These are phyloP conservation scores for Diplodus sargus DNA, from an alignment of 2,797 vertebrate genomes.

Conservation along the genomic window DNA sequence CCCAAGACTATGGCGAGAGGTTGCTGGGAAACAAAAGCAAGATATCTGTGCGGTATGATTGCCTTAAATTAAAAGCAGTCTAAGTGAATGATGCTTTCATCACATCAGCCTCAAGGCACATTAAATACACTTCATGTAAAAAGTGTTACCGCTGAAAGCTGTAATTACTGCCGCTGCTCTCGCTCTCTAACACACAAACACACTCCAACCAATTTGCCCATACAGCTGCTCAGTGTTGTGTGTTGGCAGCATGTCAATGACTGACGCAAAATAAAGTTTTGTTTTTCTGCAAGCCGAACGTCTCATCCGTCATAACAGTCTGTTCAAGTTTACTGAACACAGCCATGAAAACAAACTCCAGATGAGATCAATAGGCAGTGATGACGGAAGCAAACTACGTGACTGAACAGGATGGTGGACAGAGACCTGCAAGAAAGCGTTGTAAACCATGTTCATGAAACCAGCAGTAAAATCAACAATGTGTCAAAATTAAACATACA, in stretches of 20 bases:
- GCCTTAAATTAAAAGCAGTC: slow-evolving; percentile 36
- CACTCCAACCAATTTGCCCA: slow-evolving; percentile 6
- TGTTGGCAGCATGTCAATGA: slow-evolving; percentile 61
- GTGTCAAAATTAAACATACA: slow-evolving; percentile 39
- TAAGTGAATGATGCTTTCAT: slow-evolving; percentile 47
- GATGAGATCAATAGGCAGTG: slow-evolving; percentile 18
- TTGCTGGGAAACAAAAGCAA: slow-evolving; percentile 8
- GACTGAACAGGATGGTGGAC: slow-evolving; percentile 11
- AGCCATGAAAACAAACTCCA: slow-evolving; percentile 3
- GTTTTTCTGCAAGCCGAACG: slow-evolving; percentile 12
- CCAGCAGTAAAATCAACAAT: slow-evolving; percentile 29
- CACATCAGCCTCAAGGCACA: slow-evolving; percentile 74
- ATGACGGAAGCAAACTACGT: slow-evolving; percentile 24
- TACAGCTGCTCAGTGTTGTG: slow-evolving; percentile 10
- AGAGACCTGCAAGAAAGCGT: slow-evolving; percentile 29
- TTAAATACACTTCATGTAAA: slow-evolving; percentile 58
- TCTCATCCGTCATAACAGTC: slow-evolving; percentile 17
- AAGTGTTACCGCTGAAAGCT: slow-evolving; percentile 50
- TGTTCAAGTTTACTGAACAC: neutral
- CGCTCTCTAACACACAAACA: neutral
- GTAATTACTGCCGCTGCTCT: slow-evolving; percentile 23
- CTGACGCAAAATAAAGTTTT: slow-evolving; percentile 8
- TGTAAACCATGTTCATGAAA: slow-evolving; percentile 21
- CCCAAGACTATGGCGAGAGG: neutral
- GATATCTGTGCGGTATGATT: neutral